phyloP scores from a whole-genome alignment of 2,797 vertebrate genomes.

The Pseudomugil gertrudae region DNA sequence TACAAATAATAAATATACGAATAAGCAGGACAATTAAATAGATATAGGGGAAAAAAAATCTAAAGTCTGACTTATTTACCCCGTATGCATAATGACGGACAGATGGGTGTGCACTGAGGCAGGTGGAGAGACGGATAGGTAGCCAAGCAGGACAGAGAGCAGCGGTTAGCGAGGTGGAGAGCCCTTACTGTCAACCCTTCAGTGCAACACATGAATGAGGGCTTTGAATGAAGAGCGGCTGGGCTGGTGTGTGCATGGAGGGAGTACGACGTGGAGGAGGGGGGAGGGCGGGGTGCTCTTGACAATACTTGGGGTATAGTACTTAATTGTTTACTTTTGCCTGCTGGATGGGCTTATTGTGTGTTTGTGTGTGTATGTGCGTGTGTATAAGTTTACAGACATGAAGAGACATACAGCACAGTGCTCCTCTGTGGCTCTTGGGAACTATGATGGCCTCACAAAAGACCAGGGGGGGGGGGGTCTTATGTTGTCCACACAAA shows the following conservation, averaged over 20 bases:
- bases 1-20: background rate
- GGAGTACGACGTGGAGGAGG: background rate
- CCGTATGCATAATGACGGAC: slow-evolving; percentile 31
- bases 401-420: slow-evolving; percentile 46
- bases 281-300: slow-evolving; percentile 43
- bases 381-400: slow-evolving; percentile 54
- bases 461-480: slow-evolving; percentile 62
- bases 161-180: slow-evolving; percentile 83
- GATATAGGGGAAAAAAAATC: slow-evolving; percentile 8
- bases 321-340: slow-evolving; percentile 74
- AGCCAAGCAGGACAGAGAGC: slow-evolving; percentile 56
- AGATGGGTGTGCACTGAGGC: slow-evolving; percentile 39
- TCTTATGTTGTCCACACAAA: slow-evolving; percentile 60
- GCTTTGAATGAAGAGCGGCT: slow-evolving; percentile 69
- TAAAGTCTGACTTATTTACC: background rate
- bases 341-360: slow-evolving; percentile 68
- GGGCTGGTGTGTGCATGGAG: slow-evolving; percentile 52
- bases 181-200: slow-evolving; percentile 77
- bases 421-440: slow-evolving; percentile 51
- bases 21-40: background rate
- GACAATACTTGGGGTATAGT: slow-evolving; percentile 65
- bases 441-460: slow-evolving; percentile 50
- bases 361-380: slow-evolving; percentile 15
- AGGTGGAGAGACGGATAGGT: slow-evolving; percentile 51
- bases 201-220: slow-evolving; percentile 73